Base-by-base conservation (phyloP, 2,888 invertebrate genomes). In the Agonopterix arenella region DNA sequence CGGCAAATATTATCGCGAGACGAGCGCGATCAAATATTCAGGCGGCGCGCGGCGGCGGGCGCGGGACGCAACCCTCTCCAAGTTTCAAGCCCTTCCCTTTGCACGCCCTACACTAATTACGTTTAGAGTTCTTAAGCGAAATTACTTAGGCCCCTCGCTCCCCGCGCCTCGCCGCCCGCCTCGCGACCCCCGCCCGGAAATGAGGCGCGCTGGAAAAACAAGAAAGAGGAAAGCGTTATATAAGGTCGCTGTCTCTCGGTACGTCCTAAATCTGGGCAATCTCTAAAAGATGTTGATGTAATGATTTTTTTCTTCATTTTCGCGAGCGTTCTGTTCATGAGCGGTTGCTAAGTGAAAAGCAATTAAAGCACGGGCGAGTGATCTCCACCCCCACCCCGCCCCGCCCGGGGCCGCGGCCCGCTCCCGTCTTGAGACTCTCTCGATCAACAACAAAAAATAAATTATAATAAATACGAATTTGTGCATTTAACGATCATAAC, bases 71-170 rank as follows among this genome's bases (percentile, higher is more conserved):
- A 91, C 91, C 91, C 91, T 91, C 91, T 91, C 91, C 80, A 85
- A 88, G 74, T 90, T 89, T 90, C 90, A 90, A 90, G 90, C 90
- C 90, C 90, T 90, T 89, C 90, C 90, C 89, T 89, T 86, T 85
- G 89, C 90, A 88, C 89, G 90, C 90, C 90, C 90, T 86, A 86
- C 90, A 90, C 91, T 92, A 92, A 92, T 91, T 92, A 91, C 91
- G 91, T 91, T 91, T 91, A 91, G 91, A 90, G 91, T 91, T 91
- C 91, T 91, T 91, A 91, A 91, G 90, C 90, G 90, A 91, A 91
- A 92, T 91, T 92, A 91, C 91, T 91, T 91, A 91, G 91, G 88
- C 91, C 90, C 86, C 88, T 82, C 72, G 74, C 82, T 80, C 76
- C 86, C 81, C 86, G 79, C 76, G 70, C 76, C 73, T 72, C 73